Conservation (phyloP, 2,113 vertebrate genomes). For the Corythaeola cristata region DNA sequence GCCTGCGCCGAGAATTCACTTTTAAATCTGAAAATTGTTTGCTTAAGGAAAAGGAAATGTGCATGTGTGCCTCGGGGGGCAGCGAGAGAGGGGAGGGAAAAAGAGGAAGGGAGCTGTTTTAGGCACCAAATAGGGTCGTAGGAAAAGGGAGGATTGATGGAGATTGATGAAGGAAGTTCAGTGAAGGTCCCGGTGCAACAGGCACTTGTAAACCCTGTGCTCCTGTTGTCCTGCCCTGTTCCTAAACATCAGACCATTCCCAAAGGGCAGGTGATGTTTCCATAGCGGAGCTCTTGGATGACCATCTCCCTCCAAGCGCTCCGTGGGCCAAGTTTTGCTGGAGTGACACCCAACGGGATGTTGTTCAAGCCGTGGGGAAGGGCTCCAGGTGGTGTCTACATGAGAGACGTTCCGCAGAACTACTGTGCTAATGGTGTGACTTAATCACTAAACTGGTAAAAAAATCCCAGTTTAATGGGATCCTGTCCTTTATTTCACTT, state of each 20-base stretch:
- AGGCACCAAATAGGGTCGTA: background rate
- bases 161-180: slow-evolving; percentile 34
- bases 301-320: background rate
- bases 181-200: background rate
- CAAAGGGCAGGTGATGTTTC: background rate
- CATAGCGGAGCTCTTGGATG: background rate
- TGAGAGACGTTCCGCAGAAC: background rate
- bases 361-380: background rate
- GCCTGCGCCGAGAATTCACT: background rate
- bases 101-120: slow-evolving; percentile 28
- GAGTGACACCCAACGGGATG: background rate
- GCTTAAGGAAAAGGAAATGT: slow-evolving; percentile 59
- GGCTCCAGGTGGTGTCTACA: background rate
- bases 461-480: no score
- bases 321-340: background rate
- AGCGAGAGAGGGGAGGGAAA: background rate
- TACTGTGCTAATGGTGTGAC: accelerated
- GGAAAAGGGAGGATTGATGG: background rate
- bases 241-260: background rate
- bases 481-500: background rate
- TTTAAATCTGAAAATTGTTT: slow-evolving; percentile 57
- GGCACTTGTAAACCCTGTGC: background rate
- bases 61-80: background rate
- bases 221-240: background rate
- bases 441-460: background rate